Conservation (phyloP, 2,113 vertebrate genomes). For the Donacobius atricapilla region DNA sequence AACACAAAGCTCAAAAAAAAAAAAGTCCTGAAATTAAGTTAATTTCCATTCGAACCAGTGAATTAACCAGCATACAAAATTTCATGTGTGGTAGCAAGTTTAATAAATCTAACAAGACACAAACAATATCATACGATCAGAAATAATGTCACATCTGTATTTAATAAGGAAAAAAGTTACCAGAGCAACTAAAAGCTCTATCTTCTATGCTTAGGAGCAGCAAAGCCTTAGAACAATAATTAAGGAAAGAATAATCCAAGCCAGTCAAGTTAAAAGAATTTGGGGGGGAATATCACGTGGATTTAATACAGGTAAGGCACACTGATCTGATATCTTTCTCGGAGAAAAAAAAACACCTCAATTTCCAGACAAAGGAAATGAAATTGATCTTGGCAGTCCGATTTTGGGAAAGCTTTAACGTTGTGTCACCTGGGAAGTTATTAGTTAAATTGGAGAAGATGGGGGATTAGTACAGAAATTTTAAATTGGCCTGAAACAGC, state of each 20-base stretch:
- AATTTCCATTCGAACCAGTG: background rate
- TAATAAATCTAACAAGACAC: background rate
- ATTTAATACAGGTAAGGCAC: background rate
- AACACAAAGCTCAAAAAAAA: background rate
- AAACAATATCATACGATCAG: background rate
- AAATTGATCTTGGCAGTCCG: slow-evolving; percentile 9
- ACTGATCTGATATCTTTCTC: background rate
- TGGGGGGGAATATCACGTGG: background rate
- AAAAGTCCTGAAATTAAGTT: background rate
- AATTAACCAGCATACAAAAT: background rate
- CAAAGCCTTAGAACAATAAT: background rate
- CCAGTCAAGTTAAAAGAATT: background rate
- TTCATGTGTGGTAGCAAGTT: background rate
- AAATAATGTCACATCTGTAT: background rate
- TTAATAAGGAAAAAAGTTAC: background rate
- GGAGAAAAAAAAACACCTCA: background rate
- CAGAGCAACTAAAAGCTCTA: background rate
- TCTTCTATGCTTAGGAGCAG: background rate
- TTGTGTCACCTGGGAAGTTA: slow-evolving; percentile 7
- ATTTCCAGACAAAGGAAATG: background rate
- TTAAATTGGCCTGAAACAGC: slow-evolving; percentile 15
- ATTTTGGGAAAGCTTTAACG: background rate
- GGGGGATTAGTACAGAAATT: slow-evolving; percentile 6
- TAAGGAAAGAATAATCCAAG: background rate
- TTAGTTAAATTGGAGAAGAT: slow-evolving; percentile 43